Evolutionary conservation across 2,113 vertebrate species (phyloP).

Genomic region (Emydura subglobosa): DNA sequence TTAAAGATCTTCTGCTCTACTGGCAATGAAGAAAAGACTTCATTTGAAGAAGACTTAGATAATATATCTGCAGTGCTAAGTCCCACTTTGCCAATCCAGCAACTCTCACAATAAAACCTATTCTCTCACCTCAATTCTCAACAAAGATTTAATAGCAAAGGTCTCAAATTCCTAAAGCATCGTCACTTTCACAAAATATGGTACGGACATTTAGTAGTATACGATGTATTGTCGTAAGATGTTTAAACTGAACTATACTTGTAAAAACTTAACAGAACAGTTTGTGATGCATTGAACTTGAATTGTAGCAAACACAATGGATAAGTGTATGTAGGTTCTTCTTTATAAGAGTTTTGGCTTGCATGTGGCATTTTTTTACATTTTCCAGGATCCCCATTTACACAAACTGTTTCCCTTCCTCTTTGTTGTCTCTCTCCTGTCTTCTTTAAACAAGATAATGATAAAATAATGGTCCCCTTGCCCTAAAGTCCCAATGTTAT

Average conservation of each 20-base stretch:
- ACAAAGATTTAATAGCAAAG: neutral
- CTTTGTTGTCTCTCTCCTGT: neutral
- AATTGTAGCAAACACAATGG: neutral
- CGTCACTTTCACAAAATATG: neutral
- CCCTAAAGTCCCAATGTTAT: neutral
- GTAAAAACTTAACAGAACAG: neutral
- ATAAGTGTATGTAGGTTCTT: neutral
- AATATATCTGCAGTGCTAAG: neutral
- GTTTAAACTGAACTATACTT: neutral
- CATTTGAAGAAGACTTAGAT: neutral
- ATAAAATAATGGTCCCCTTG: neutral
- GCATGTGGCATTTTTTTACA: neutral
- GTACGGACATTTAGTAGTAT: neutral
- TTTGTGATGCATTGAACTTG: neutral
- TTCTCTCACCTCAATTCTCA: neutral
- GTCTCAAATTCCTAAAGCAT: neutral
- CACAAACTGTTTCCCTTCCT: accelerated
- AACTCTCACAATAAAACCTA: neutral
- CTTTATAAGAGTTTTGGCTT: neutral
- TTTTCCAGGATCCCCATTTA: neutral
- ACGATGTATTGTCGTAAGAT: neutral
- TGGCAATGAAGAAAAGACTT: neutral
- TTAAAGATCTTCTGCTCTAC: neutral
- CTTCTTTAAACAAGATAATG: neutral
- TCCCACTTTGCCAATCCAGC: neutral